Base-by-base conservation (phyloP, 2,888 invertebrate genomes). In the Standfussiana lucernea region DNA sequence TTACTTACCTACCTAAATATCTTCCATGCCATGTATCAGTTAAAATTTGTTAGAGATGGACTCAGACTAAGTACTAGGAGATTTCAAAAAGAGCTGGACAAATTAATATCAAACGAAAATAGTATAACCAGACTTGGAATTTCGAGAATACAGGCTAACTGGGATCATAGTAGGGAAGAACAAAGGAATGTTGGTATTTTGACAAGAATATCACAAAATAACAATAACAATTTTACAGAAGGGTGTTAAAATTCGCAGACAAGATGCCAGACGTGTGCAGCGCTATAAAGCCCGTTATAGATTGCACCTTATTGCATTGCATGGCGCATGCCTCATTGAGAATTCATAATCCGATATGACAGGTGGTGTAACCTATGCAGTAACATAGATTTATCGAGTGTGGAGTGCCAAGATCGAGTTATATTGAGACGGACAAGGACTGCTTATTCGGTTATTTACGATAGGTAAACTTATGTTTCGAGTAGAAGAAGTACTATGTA, bases 301-400 rank as follows among this genome's bases (percentile, higher is more conserved):
- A 70, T 78, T 83, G 65, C 70, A 79, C 37, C 32, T n/a, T 50
- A 64, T 72, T 72, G 78, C 50, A 83, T 72, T 67, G 62, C 40
- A 56, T 15, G 42, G 71, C 47, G 62, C 77, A 76, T 42, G 73
- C 42, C 18, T 62, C 61, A 53, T 81, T 59, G 42, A 47, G 50
- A 66, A 71, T 70, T 62, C 56, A 64, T 84, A 74, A 73, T 79
- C 18, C 37, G 68, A 40, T 68, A 80, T 53, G 68, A 50, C 81
- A 84, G 74, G 59, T 79, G 84, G 50, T 56, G 71, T 74, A 84
- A 84, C 70, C 80, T 74, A 67, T 74, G 59, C 67, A 6, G 72
- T 78, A 68, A 68, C 53, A 68, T 42, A 67, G 69, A 83, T 73
- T 70, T 47, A 67, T 40, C 15, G 71, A 24, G 70, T 66, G 69